Evolutionary conservation across 2,888 invertebrate species (phyloP).

Genomic region (Ectemnius cavifrons): DNA sequence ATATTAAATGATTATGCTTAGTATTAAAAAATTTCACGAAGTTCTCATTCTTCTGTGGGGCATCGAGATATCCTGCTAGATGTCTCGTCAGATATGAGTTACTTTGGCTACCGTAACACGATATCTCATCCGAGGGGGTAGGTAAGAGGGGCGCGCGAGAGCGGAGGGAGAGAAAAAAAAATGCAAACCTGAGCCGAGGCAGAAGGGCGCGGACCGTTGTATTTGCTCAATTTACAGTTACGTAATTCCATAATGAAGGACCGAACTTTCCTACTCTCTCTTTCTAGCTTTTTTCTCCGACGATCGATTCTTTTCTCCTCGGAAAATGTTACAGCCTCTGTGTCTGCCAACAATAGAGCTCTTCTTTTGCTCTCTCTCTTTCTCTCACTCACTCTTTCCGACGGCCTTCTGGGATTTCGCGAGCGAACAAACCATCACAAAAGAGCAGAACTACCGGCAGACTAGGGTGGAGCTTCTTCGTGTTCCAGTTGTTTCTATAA

Average conservation of each 20-base stretch:
- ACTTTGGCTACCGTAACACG: constrained; percentile 66
- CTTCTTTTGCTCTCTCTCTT: too few species aligned
- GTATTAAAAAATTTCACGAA: constrained; percentile 14
- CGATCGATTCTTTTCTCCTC: constrained; percentile 46
- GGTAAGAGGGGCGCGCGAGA: constrained; percentile 34
- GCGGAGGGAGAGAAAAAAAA: constrained; percentile 50
- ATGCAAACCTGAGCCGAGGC: constrained; percentile 64
- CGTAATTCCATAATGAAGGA: constrained; percentile 74
- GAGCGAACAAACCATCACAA: constrained; percentile 65
- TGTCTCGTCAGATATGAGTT: constrained; percentile 72
- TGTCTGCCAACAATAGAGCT: constrained; percentile 29
- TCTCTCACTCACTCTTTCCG: too few species aligned
- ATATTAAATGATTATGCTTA: constrained; percentile 7
- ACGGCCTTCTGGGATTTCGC: constrained; percentile 65
- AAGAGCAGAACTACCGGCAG: constrained; percentile 31
- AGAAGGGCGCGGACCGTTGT: constrained; percentile 64
- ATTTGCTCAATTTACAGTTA: constrained; percentile 77
- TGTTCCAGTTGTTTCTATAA: constrained; percentile 64
- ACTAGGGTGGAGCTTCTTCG: constrained; percentile 54
- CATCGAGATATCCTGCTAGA: constrained; percentile 59
- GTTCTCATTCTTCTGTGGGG: constrained; percentile 27
- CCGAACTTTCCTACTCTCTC: constrained; percentile 56
- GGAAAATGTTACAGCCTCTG: constrained; percentile 41
- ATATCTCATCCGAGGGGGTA: constrained; percentile 54
- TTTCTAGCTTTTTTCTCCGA: constrained; percentile 47